Percentiles rank a stretch among this genome's conserved stretches.
These are phyloP conservation scores for Apostichopus leukothele DNA, from an alignment of 53 echinoderm and acorn worm genomes.

Conservation along the genomic window DNA sequence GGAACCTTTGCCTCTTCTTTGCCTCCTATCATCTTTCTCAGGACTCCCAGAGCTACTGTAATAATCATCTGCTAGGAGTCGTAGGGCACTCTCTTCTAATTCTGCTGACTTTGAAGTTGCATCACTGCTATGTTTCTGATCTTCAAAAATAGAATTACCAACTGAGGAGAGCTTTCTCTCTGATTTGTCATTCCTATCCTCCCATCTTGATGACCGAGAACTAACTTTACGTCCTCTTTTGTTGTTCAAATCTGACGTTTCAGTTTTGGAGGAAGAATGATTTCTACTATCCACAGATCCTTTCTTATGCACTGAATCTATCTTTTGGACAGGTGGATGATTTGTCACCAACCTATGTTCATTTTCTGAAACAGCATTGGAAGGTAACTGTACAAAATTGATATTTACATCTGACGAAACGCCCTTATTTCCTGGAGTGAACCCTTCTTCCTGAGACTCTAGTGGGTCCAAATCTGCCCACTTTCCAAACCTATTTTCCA, in stretches of 20 bases:
- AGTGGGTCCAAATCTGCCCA: slow-evolving; percentile 45
- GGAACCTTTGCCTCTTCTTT: neutral
- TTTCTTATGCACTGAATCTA: neutral
- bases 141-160: neutral
- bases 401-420: neutral
- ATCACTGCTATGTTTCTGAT: slow-evolving; percentile 8
- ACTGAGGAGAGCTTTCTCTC: neutral
- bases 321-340: neutral
- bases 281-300: slow-evolving; percentile 3
- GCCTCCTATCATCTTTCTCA: neutral
- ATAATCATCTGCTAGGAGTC: slow-evolving; percentile 44
- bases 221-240: slow-evolving; percentile 15
- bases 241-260: neutral
- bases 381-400: neutral
- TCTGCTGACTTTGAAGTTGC: neutral
- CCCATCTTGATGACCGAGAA: slow-evolving; percentile 32
- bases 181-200: slow-evolving; percentile 22
- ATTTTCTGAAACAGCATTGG: neutral
- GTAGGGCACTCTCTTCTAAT: neutral
- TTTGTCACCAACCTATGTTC: neutral
- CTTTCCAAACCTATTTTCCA: slow-evolving; percentile 38
- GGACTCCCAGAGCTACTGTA: slow-evolving; percentile 45
- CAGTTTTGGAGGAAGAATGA: neutral
- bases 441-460: neutral
- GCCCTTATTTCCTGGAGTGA: neutral